phyloP scores from a whole-genome alignment of 2,888 invertebrate genomes.

The Latrodectus elegans region DNA sequence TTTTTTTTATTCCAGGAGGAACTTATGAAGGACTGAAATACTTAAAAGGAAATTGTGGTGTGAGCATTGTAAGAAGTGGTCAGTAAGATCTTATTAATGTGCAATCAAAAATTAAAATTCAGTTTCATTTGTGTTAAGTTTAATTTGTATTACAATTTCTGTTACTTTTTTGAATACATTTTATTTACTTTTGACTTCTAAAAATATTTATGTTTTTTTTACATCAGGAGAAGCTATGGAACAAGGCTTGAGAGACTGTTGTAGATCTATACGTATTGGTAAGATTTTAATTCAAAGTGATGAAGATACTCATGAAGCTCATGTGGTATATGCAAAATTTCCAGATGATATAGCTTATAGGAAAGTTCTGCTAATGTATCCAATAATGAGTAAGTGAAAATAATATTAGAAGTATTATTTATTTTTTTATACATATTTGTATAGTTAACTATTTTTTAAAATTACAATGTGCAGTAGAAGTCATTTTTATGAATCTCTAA shows the following conservation, averaged over 20 bases:
- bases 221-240: slow-evolving; percentile 90
- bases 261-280: slow-evolving; percentile 97
- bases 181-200: not conserved
- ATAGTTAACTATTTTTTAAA: no score
- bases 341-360: slow-evolving; percentile 94
- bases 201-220: not conserved
- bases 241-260: slow-evolving; percentile 88
- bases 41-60: slow-evolving; percentile 98
- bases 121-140: no score
- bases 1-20: slow-evolving; percentile 79
- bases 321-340: slow-evolving; percentile 95
- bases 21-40: slow-evolving; percentile 94
- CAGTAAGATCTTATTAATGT: not conserved
- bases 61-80: slow-evolving; percentile 89
- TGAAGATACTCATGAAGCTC: slow-evolving; percentile 94
- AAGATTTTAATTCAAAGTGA: slow-evolving; percentile 98
- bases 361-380: slow-evolving; percentile 95
- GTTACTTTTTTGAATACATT: not conserved
- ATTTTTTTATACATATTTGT: no score
- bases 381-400: slow-evolving; percentile 88
- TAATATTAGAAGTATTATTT: no score
- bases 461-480: not conserved
- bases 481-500: no score
- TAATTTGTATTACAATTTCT: not conserved
- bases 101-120: no score